A percentile compares a stretch with the other conserved stretches of the same genome.
These are phyloP conservation scores for Thyatira batis DNA, from an alignment of 2,888 invertebrate genomes.

Conservation along the genomic window DNA sequence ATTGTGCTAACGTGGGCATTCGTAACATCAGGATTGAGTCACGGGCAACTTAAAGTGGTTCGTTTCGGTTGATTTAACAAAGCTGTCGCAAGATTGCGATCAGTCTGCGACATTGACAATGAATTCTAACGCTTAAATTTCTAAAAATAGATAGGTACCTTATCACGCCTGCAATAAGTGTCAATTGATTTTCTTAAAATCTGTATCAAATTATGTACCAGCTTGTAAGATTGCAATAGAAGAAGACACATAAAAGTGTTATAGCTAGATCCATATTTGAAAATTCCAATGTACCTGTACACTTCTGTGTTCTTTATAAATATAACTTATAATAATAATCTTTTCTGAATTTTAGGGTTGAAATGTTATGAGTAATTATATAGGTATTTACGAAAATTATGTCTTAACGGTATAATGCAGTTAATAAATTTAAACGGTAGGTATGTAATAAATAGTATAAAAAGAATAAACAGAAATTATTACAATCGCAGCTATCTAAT, in stretches of 20 bases:
- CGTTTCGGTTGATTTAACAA: constrained; percentile 18
- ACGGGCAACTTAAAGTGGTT: neutral
- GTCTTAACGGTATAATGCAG: too few relatives aligned
- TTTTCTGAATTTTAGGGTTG: too few relatives aligned
- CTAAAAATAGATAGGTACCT: constrained; percentile 8
- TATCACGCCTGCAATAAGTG: constrained; percentile 5
- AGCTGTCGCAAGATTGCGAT: constrained; percentile 19
- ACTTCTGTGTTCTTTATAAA: too few relatives aligned
- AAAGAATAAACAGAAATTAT: too few relatives aligned
- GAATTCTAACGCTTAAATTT: constrained; percentile 1
- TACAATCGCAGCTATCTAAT: neutral
- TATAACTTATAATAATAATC: too few relatives aligned
- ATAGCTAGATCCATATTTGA: too few relatives aligned
- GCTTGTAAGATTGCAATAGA: neutral
- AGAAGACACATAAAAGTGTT: too few relatives aligned
- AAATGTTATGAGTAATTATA: too few relatives aligned
- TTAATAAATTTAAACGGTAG: too few relatives aligned
- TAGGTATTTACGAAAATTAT: too few relatives aligned
- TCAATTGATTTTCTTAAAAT: neutral
- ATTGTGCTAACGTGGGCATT: constrained; percentile 16
- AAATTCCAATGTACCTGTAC: too few relatives aligned
- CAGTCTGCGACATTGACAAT: constrained; percentile 21
- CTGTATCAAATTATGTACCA: neutral
- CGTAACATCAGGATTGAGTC: constrained; percentile 15
- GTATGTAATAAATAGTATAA: too few relatives aligned